Evolutionary conservation across 2,888 invertebrate species (phyloP).

Genomic region (Drosophila macrospina): DNA sequence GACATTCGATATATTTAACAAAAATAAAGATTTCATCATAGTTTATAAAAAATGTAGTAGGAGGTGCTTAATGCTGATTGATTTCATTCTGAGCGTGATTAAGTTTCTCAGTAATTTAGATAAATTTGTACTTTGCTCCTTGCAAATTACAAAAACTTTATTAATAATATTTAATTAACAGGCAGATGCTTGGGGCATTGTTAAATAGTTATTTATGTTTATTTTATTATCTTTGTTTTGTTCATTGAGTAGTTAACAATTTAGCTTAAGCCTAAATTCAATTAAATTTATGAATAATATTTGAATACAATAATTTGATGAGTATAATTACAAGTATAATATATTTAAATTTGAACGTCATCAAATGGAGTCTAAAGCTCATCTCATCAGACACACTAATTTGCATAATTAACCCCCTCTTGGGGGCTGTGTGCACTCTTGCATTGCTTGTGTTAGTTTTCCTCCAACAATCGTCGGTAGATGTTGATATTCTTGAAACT

Average conservation of each 20-base stretch:
- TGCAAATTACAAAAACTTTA: not conserved
- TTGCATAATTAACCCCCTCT: not conserved
- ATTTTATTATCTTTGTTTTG: not conserved
- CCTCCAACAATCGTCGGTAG: too few species aligned
- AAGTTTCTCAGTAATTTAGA: too few species aligned
- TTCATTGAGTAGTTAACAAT: not conserved
- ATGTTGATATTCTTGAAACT: too few species aligned
- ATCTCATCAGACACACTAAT: too few species aligned
- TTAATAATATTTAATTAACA: not conserved
- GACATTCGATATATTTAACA: not conserved
- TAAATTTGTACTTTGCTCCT: not conserved
- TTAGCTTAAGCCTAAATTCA: not conserved
- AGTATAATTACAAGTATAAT: not conserved
- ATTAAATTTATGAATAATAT: not conserved
- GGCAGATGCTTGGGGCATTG: not conserved
- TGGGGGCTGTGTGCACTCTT: too few species aligned
- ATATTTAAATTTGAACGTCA: not conserved
- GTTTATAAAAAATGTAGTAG: not conserved
- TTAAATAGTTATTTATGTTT: not conserved
- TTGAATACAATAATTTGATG: not conserved
- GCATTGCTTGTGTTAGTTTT: too few species aligned
- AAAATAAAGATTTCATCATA: not conserved
- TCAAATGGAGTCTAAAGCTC: not conserved
- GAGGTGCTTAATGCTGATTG: not conserved
- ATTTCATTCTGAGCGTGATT: not conserved